Evolutionary conservation across 2,113 vertebrate species (phyloP).

Genomic region (Pterocles orientalis): DNA sequence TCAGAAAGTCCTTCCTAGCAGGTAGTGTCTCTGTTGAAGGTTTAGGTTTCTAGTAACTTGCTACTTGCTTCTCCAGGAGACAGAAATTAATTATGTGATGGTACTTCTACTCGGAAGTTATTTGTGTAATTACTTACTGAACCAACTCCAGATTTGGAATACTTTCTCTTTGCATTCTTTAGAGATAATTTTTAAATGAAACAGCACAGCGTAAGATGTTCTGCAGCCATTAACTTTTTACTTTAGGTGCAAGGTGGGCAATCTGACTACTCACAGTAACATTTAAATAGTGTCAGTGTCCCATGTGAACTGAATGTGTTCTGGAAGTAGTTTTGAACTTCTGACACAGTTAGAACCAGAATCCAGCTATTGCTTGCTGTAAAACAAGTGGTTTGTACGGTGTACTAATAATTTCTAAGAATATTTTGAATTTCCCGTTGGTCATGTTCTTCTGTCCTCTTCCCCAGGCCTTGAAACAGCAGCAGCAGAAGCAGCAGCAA

Average conservation of each 20-base stretch:
- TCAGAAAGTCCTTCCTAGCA: background rate
- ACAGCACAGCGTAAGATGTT: background rate
- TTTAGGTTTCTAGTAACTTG: background rate
- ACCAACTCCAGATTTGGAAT: background rate
- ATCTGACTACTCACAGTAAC: rapidly evolving
- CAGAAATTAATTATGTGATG: background rate
- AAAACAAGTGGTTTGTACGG: background rate
- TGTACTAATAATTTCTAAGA: too few species aligned
- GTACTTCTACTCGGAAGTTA: background rate
- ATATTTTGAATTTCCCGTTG: background rate
- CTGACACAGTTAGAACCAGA: rapidly evolving
- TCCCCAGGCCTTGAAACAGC: conserved; percentile 90
- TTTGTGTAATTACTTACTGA: background rate
- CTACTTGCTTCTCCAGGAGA: background rate
- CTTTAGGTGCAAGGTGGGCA: background rate
- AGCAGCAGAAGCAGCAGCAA: conserved; percentile 88
- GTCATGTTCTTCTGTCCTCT: background rate
- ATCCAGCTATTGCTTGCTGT: rapidly evolving
- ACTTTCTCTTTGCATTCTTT: background rate
- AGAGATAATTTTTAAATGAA: background rate
- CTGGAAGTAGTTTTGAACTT: background rate
- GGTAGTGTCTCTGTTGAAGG: background rate
- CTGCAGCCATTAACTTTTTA: background rate
- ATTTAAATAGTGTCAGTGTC: too few species aligned
- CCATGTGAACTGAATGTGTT: rapidly evolving